Evolutionary conservation across 2,797 vertebrate genomes (phyloP), one percentile per base, ranked within the genome.

Genomic region (Eleutherodactylus coqui): DNA sequence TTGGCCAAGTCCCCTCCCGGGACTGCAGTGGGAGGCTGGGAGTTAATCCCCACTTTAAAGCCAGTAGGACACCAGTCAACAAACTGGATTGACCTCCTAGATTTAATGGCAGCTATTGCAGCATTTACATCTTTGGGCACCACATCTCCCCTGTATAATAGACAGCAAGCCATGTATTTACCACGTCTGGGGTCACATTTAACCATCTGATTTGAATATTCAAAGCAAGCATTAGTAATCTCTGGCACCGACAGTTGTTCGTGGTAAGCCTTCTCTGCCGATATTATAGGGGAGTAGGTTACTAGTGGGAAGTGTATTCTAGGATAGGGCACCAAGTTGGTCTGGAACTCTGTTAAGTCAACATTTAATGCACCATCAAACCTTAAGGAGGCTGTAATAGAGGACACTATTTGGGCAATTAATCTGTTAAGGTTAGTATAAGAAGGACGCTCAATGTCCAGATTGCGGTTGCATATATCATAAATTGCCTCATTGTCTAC

Each of bases 401-500:
- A 98, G 47, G 97, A 99, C 55, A 98, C 96, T 0, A 98, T 97
- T 90, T 99, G 97, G 75, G 96, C 96, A 58, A 97, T 97, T 55
- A 98, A 94, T 36, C 96, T 91, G 64, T 98, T 99, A 82, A 98
- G 93, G 88, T 98, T 98, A 88, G 97, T 98, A 84, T 98, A 98
- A 0, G 95, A 95, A 0, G 97, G 97, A 0, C 96, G 96, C 32
- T 97, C 96, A 0, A 98, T 97, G 89, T 97, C 97, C 88, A 98
- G 93, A 89, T 99, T 98, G 60, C 96, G 92, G 11, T 96, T 95
- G 91, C 97, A 99, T 91, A 98, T 98, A 88, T 98, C 96, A 0
- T 98, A 99, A 92, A 97, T 97, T 89, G 97, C 97, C 89, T 98
- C 96, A 0, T 98, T 98, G 91, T 98, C 97, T 43, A 98, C 97